phyloP scores from a whole-genome alignment of 2,113 vertebrate genomes.

The Peromyscus polionotus region DNA sequence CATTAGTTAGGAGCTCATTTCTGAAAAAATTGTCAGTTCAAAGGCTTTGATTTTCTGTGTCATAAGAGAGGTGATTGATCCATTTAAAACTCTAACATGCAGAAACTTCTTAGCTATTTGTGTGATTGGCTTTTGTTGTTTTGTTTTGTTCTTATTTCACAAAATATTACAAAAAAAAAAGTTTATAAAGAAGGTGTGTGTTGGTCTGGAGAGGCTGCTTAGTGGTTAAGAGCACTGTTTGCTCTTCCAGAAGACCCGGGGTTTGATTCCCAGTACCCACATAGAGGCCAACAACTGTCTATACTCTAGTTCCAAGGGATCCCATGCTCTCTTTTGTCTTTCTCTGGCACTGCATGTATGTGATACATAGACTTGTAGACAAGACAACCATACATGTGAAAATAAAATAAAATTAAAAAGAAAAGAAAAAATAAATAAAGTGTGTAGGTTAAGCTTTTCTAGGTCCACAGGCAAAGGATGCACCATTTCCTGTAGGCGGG shows the following conservation, averaged over 20 bases:
- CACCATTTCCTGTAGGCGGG: not conserved
- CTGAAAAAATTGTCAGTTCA: constrained; percentile 53
- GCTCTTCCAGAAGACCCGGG: not conserved
- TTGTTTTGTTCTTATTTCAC: not conserved
- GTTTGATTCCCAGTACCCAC: not conserved
- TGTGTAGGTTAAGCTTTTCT: not conserved
- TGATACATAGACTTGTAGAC: not conserved
- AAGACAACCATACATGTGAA: not conserved
- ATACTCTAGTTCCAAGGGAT: not conserved
- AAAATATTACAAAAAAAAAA: constrained; percentile 19
- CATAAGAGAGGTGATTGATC: constrained; percentile 54
- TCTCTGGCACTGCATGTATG: not conserved
- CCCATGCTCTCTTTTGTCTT: not conserved
- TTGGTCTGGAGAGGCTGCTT: not conserved
- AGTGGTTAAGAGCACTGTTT: not conserved
- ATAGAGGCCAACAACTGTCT: not conserved
- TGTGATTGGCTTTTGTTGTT: not conserved
- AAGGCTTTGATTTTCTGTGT: constrained; percentile 41
- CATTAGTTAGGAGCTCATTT: constrained; percentile 62
- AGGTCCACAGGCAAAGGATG: not conserved
- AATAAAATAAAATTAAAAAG: not conserved
- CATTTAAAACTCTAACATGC: constrained; percentile 6
- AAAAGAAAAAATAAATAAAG: not conserved
- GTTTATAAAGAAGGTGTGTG: not conserved
- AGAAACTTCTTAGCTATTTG: constrained; percentile 54